Percentiles rank a stretch among this genome's conserved stretches.
Evolutionary conservation across 2,797 vertebrate genomes (phyloP).

Genomic region (Schizopygopsis pylzovi): DNA sequence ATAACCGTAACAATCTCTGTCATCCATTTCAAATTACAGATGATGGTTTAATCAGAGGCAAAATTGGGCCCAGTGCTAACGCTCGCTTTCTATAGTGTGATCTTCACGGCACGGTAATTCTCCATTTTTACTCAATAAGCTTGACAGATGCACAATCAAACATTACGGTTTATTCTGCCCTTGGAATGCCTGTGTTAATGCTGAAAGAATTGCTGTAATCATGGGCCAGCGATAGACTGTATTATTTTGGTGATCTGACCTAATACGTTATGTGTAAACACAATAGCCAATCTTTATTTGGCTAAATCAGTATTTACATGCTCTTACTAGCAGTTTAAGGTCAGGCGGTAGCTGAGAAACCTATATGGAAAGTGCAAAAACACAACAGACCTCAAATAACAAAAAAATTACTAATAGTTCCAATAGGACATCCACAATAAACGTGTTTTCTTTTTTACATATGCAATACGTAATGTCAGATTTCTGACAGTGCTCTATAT

Average conservation of each 20-base stretch:
- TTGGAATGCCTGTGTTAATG: slow-evolving; percentile 68
- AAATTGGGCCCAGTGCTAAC: slow-evolving; percentile 74
- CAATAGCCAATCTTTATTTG: slow-evolving; percentile 37
- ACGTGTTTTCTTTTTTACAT: background rate
- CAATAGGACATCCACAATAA: background rate
- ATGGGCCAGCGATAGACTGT: background rate
- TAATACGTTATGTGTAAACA: slow-evolving; percentile 61
- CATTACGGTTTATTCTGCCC: slow-evolving; percentile 68
- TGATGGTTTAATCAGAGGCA: slow-evolving; percentile 82
- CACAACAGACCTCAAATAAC: background rate
- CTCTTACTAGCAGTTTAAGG: slow-evolving; percentile 41
- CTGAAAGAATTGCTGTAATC: slow-evolving; percentile 61
- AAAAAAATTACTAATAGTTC: background rate
- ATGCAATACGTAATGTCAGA: background rate
- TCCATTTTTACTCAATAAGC: slow-evolving; percentile 67
- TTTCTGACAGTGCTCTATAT: background rate
- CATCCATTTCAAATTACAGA: slow-evolving; percentile 77
- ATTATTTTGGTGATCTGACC: slow-evolving; percentile 43
- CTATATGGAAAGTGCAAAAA: slow-evolving; percentile 43
- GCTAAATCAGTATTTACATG: slow-evolving; percentile 61
- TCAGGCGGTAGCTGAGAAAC: background rate
- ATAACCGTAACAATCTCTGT: slow-evolving; percentile 74
- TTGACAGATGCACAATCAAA: slow-evolving; percentile 73
- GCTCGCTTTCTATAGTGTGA: slow-evolving; percentile 51
- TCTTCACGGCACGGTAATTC: too few species aligned